These are phyloP conservation scores for Heliocidaris erythrogramma DNA, from an alignment of 35 echinoderm and acorn worm genomes.

Conservation along the genomic window DNA sequence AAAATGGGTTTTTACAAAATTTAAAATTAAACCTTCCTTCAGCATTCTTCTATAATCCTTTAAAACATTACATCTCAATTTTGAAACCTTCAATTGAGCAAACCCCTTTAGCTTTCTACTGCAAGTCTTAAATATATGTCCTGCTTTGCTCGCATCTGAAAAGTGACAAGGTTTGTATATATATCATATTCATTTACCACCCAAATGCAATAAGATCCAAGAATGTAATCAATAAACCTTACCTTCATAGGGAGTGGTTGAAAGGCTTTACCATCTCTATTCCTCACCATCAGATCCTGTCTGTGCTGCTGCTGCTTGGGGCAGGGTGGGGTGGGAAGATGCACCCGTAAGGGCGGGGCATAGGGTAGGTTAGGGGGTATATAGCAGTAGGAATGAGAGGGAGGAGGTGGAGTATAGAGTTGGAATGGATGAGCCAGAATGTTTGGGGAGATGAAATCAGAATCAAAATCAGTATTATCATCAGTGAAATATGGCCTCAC, in stretches of 20 bases:
- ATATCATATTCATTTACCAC: not conserved
- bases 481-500: constrained; percentile 14
- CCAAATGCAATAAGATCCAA: not conserved
- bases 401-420: constrained; percentile 11
- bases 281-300: constrained; percentile 50
- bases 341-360: constrained; percentile 58
- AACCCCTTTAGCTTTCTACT: too few relatives aligned
- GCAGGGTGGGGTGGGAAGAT: constrained; percentile 44
- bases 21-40: too few relatives aligned
- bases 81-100: too few relatives aligned
- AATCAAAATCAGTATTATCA: not conserved
- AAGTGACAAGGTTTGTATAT: not conserved
- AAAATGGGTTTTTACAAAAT: too few relatives aligned
- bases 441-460: constrained; percentile 49
- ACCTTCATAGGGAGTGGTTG: constrained; percentile 64
- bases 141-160: not conserved
- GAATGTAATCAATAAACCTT: not conserved
- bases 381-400: constrained; percentile 39
- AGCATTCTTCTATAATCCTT: too few relatives aligned
- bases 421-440: constrained; percentile 25
- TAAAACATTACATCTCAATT: too few relatives aligned
- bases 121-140: too few relatives aligned
- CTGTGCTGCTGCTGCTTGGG: constrained; percentile 69
- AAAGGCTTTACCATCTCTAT: constrained; percentile 53
- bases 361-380: constrained; percentile 58